A percentile compares a stretch with the other conserved stretches of the same genome.
Evolutionary conservation across 2,113 vertebrate species (phyloP).

Genomic region (Trachemys scripta): DNA sequence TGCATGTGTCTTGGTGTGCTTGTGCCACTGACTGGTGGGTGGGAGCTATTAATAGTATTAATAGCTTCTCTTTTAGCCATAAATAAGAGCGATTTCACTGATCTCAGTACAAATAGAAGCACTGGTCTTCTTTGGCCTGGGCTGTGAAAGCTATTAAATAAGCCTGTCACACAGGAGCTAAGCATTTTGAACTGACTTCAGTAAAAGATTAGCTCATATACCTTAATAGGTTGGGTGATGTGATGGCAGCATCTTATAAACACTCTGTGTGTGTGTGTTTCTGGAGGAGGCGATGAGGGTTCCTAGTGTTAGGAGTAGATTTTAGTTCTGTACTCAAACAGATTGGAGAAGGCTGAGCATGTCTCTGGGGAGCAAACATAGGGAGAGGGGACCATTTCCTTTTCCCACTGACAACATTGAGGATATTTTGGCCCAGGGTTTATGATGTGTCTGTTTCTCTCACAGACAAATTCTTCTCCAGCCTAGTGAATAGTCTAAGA

Average conservation of each 20-base stretch:
- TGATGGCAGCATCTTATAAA: neutral
- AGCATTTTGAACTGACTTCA: neutral
- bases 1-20: neutral
- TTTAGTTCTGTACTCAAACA: neutral
- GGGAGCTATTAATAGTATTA: neutral
- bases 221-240: neutral
- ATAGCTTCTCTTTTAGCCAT: neutral
- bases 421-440: neutral
- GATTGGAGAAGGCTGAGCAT: neutral
- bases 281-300: neutral
- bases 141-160: neutral
- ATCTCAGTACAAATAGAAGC: neutral
- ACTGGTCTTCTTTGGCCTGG: neutral
- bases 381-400: neutral
- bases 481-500: accelerated
- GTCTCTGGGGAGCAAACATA: neutral
- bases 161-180: neutral
- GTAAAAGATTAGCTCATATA: neutral
- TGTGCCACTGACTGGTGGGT: neutral
- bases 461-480: neutral
- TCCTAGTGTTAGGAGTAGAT: neutral
- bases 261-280: neutral
- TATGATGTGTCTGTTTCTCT: accelerated
- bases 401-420: accelerated
- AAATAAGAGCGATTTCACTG: neutral